Conservation (phyloP, 2,113 vertebrate species). For the Callionymus lyra region DNA sequence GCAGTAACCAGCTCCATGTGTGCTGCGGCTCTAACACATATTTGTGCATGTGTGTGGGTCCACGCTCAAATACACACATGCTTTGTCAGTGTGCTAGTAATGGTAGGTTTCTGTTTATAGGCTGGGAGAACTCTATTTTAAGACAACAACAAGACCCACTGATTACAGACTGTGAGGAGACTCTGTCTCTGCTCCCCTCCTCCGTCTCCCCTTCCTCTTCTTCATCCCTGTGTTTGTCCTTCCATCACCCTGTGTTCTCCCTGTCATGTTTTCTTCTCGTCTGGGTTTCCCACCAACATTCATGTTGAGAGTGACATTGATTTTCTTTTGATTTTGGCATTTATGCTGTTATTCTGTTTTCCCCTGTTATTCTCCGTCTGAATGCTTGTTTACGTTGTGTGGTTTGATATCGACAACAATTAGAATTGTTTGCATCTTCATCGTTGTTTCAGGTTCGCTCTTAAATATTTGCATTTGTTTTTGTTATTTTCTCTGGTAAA, state of each 20-base stretch:
- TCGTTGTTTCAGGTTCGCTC: no score
- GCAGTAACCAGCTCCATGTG: constrained; percentile 61
- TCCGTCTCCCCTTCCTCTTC: constrained; percentile 27
- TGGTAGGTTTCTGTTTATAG: constrained; percentile 72
- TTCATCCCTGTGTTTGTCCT: constrained; percentile 11
- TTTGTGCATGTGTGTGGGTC: constrained; percentile 5
- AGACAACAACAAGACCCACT: constrained; percentile 70
- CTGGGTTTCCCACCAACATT: neutral
- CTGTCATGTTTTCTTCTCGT: neutral
- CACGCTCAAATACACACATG: constrained; percentile 48
- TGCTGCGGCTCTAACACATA: constrained; percentile 43
- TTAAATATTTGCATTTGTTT: no score
- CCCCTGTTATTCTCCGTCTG: no score
- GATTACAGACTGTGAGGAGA: constrained; percentile 56
- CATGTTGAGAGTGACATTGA: neutral
- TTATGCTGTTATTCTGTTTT: no score
- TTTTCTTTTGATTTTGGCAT: no score
- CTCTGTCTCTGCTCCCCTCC: constrained; percentile 30
- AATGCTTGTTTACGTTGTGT: no score
- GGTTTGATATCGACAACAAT: no score
- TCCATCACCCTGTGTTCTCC: neutral
- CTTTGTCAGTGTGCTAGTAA: constrained; percentile 70
- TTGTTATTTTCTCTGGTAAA: no score
- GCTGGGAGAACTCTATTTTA: constrained; percentile 68
- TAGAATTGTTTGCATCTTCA: no score